Evolutionary conservation across 2,888 invertebrate genomes (phyloP).

Genomic region (Parascotia fuliginaria): DNA sequence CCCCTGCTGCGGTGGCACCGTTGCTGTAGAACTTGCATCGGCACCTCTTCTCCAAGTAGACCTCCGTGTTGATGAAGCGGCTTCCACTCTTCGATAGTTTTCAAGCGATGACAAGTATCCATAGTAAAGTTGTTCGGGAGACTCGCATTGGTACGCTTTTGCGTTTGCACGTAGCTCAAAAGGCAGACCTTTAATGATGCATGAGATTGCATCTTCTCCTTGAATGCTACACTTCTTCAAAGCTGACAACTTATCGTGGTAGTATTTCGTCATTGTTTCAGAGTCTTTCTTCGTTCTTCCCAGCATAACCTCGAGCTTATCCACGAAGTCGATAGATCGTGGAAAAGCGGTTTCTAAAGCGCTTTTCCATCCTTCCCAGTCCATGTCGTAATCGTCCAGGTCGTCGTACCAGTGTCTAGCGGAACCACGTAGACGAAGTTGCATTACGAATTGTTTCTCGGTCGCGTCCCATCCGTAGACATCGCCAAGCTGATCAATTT

Average conservation of each 20-base stretch:
- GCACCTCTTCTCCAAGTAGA: too few species aligned
- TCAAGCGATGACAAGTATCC: neutral
- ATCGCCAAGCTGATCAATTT: constrained; percentile 30
- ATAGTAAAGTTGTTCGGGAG: neutral
- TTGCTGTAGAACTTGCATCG: too few species aligned
- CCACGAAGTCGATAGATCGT: neutral
- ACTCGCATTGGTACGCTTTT: neutral
- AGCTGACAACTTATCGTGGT: neutral
- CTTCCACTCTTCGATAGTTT: neutral
- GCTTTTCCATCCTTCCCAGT: neutral
- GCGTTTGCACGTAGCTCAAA: neutral
- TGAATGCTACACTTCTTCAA: neutral
- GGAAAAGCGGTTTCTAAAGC: neutral
- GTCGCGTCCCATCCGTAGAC: constrained; percentile 30
- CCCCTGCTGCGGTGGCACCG: too few species aligned
- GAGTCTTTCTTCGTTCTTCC: neutral
- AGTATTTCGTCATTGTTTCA: neutral
- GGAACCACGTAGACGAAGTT: constrained; percentile 29
- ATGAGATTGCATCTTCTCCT: neutral
- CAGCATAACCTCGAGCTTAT: neutral
- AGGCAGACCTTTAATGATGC: neutral
- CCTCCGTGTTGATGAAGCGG: too few species aligned
- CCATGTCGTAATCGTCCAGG: neutral
- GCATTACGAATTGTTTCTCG: constrained; percentile 24
- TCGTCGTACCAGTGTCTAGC: neutral